Conservation (phyloP, 2,113 vertebrate genomes). For the Aramus guarauna region DNA sequence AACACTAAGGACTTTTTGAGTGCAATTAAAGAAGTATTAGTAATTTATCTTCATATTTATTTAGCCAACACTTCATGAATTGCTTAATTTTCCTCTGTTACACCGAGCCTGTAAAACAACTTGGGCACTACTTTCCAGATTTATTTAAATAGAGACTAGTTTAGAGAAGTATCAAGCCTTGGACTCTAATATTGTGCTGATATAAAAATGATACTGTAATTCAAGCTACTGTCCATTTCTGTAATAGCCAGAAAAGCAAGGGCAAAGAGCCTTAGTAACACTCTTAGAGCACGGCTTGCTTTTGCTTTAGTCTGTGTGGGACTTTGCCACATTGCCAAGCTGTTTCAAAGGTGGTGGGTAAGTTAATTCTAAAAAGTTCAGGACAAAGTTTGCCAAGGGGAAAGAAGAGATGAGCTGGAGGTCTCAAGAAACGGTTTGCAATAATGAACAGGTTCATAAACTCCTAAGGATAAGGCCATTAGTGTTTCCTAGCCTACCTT, state of each 20-base stretch:
- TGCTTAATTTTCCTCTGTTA: not conserved
- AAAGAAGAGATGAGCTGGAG: not conserved
- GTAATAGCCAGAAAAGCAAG: not conserved
- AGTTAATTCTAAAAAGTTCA: not conserved
- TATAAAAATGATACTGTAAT: not conserved
- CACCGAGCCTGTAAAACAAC: not conserved
- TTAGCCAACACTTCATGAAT: not conserved
- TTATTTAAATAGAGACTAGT: not conserved
- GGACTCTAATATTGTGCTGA: not conserved
- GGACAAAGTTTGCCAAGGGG: not conserved
- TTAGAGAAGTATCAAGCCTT: not conserved
- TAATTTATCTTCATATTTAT: not conserved
- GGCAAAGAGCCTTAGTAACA: not conserved
- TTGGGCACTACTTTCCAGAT: not conserved
- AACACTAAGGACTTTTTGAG: not conserved
- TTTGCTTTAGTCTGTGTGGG: not conserved
- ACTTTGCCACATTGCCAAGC: not conserved
- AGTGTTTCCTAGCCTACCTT: not conserved
- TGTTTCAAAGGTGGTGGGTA: fast-evolving
- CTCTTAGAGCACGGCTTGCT: not conserved
- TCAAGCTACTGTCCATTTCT: not conserved
- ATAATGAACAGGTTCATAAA: not conserved
- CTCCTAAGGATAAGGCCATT: not conserved
- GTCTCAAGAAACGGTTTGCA: not conserved
- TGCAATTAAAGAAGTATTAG: not conserved